phyloP scores from a whole-genome alignment of 2,113 vertebrate species.

The Anhinga rufa region DNA sequence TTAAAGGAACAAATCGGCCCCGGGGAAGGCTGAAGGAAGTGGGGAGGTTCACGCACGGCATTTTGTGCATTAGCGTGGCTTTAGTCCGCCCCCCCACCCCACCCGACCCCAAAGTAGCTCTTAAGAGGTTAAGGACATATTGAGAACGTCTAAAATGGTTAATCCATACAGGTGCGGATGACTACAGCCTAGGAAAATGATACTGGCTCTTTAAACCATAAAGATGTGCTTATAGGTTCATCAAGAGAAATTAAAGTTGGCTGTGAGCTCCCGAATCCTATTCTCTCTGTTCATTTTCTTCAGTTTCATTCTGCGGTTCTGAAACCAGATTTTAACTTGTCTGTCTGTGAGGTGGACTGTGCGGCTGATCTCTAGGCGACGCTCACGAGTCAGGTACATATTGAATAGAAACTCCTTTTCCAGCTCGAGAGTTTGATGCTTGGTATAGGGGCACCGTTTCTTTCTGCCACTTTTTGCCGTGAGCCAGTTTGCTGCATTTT shows the following conservation, averaged over 20 bases:
- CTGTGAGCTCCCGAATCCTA: constrained; percentile 95
- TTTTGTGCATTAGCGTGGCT: constrained; percentile 60
- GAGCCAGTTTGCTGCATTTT: constrained; percentile 92
- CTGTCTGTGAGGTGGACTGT: constrained; percentile 98
- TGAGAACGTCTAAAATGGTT: constrained; percentile 49
- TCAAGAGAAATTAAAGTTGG: constrained; percentile 98
- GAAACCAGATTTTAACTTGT: constrained; percentile 99
- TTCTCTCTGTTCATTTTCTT: constrained; percentile 99
- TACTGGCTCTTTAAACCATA: constrained; percentile 64
- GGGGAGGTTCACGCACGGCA: neutral
- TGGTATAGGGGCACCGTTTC: constrained; percentile 98
- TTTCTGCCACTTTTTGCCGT: constrained; percentile 98
- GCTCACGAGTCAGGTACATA: constrained; percentile 99
- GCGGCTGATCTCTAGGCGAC: constrained; percentile 98
- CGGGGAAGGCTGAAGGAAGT: neutral
- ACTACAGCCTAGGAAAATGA: constrained; percentile 67
- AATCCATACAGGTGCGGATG: constrained; percentile 72
- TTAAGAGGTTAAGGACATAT: constrained; percentile 60
- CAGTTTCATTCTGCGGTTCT: constrained; percentile 99
- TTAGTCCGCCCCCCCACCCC: neutral
- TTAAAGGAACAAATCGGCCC: neutral
- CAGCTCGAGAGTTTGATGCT: constrained; percentile 98
- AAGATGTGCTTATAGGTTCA: constrained; percentile 72
- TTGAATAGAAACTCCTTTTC: constrained; percentile 99
- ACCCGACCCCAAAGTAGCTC: constrained; percentile 23